Conservation (phyloP, 2,888 invertebrate species). For the Drosophila percnosoma region DNA sequence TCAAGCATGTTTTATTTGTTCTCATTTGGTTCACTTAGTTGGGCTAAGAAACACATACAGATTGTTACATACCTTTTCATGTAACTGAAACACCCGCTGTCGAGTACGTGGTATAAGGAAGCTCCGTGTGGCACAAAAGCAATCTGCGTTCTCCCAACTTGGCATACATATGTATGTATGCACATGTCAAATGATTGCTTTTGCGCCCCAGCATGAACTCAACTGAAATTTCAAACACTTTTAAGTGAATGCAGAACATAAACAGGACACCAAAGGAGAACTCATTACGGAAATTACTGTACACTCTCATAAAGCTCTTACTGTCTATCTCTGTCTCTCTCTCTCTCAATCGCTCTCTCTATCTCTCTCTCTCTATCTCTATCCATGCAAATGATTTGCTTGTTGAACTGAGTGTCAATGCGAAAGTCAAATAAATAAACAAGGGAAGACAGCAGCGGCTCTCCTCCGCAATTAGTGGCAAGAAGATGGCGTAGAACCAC, state of each 20-base stretch:
- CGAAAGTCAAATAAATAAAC: slow-evolving; percentile 59
- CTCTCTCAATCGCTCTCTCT: neutral
- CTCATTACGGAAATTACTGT: slow-evolving; percentile 81
- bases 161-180: slow-evolving; percentile 52
- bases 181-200: slow-evolving; percentile 70
- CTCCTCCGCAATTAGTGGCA: slow-evolving; percentile 42
- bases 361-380: slow-evolving; percentile 1
- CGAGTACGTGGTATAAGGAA: slow-evolving; percentile 9
- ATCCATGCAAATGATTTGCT: slow-evolving; percentile 60
- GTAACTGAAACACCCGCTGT: slow-evolving; percentile 5
- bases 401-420: slow-evolving; percentile 60
- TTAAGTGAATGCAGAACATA: slow-evolving; percentile 53
- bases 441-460: slow-evolving; percentile 25
- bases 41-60: neutral
- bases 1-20: neutral
- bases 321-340: neutral
- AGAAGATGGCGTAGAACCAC: neutral
- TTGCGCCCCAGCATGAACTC: slow-evolving; percentile 44
- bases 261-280: slow-evolving; percentile 49
- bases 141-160: slow-evolving; percentile 60
- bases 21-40: neutral
- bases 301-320: slow-evolving; percentile 40
- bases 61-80: neutral
- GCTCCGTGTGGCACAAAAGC: slow-evolving; percentile 48
- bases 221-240: slow-evolving; percentile 74